Evolutionary conservation across 2,797 vertebrate species (phyloP), one percentile per base, ranked within the genome.

Genomic region (Poeciliopsis presidionis): DNA sequence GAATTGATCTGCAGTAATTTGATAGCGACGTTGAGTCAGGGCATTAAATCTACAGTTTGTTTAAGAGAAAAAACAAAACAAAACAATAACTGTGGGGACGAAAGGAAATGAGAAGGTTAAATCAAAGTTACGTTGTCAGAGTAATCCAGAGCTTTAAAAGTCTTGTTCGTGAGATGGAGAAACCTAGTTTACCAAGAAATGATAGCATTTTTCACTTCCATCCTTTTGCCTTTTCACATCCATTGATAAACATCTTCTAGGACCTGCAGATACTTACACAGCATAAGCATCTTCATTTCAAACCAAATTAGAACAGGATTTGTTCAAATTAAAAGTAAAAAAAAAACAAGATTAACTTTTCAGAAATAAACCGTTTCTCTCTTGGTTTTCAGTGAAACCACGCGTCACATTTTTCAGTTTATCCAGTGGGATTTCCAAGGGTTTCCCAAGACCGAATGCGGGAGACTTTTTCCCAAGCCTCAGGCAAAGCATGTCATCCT

Each of bases 401-500:
- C 59, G 12, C 9, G 72, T 57, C 75, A 89, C 69, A 77, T 85
- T 87, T 85, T 88, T 82, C 16, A 78, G 5, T 85, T 84, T 73
- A 80, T 80, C 81, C 85, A 76, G 79, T 57, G 74, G 73, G 76
- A 82, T 85, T 86, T 90, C 74, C 83, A 88, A 86, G 79, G 57
- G 16, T 81, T 87, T 84, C 70, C 59, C 69, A 57, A 79, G 73
- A 84, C 78, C 78, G 46, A 77, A 81, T 84, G 85, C 25, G 82
- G 79, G 65, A 2, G 79, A 89, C 77, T 61, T 20, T 78, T 83
- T 84, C 73, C 81, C 47, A 20, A 76, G 76, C 81, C 75, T 28
- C 74, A 69, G 75, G 75, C 12, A 16, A 57, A 81, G 70, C 49
- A 45, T 82, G 76, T 72, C 11, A 81, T 80, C 80, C 74, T 83